Base-by-base conservation (phyloP, 2,797 vertebrate species). In the Pangasius larnaudii region DNA sequence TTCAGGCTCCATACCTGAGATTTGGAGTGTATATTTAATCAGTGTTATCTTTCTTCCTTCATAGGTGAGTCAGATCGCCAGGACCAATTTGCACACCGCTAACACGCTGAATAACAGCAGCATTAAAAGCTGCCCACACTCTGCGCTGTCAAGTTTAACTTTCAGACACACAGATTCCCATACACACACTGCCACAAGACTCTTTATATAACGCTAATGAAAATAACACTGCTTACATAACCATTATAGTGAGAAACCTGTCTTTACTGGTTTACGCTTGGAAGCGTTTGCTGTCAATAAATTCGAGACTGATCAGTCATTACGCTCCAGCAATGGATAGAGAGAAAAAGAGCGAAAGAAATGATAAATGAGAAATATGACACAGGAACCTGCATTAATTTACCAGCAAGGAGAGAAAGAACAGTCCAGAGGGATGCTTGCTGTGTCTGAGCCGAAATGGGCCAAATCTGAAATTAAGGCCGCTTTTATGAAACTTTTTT, bases 201-300 rank as follows among this genome's bases (percentile, higher is more conserved):
- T 85, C 51, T 90, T 90, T 90, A 90, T 82, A 77, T 88, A 90
- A 90, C 30, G 51, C 89, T 85, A 86, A 90, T 90, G 83, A 88
- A 89, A 89, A 88, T 87, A 86, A 88, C 58, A 59, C 86, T 59
- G 42, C 71, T 89, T 88, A 90, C 59, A 86, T 88, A 89, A 89
- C 69, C 67, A 24, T 42, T 56, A 87, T 72, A 72, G 69, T 42
- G 80, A 72, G 63, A 85, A 61, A 84, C 59, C 46, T 88, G 59
- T 42, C 59, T 77, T 84, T 72, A n/a, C 56, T 74, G 63, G 13
- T 83, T 83, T 83, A 65, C n/a, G 3, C 80, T 59, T 7, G 14
- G n/a, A 30, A 72, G 56, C 56, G 11, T 42, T 81, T 61, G 58
- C 56, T 11, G 24, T 27, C 82, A 65, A 61, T 74, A 61, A 71